Evolutionary conservation across 2,888 invertebrate species (phyloP).

Genomic region (Alloplasta piceator): DNA sequence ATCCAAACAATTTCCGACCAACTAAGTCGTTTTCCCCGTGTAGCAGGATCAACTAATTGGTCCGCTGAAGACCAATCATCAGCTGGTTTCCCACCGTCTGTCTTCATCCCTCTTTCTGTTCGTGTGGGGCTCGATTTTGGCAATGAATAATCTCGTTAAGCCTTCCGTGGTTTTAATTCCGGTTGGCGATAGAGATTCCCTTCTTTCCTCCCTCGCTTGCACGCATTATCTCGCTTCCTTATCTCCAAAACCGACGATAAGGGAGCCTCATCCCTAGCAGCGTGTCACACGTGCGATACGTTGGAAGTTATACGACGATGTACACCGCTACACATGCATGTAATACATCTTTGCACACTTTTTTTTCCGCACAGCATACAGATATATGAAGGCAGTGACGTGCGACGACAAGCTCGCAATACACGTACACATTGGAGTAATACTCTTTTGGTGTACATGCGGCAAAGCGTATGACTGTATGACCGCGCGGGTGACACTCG

Average conservation of each 20-base stretch:
- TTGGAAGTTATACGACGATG: slow-evolving; percentile 49
- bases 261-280: slow-evolving; percentile 66
- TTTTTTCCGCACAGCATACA: neutral
- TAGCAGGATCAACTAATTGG: too few species aligned
- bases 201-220: slow-evolving; percentile 51
- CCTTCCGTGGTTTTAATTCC: neutral
- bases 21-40: too few species aligned
- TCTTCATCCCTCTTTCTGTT: too few species aligned
- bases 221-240: slow-evolving; percentile 61
- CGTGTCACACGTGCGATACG: slow-evolving; percentile 65
- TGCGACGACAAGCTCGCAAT: neutral
- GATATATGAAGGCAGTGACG: slow-evolving; percentile 34
- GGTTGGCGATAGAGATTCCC: slow-evolving; percentile 61
- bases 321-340: slow-evolving; percentile 32
- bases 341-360: neutral
- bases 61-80: too few species aligned
- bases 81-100: too few species aligned
- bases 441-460: neutral
- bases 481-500: slow-evolving; percentile 81
- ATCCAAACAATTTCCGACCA: too few species aligned
- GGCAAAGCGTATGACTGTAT: slow-evolving; percentile 71
- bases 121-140: too few species aligned
- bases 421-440: neutral
- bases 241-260: slow-evolving; percentile 49
- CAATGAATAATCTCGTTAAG: neutral